Conservation (phyloP, 2,888 invertebrate genomes). For the Scaptomyza cyrtandrae region DNA sequence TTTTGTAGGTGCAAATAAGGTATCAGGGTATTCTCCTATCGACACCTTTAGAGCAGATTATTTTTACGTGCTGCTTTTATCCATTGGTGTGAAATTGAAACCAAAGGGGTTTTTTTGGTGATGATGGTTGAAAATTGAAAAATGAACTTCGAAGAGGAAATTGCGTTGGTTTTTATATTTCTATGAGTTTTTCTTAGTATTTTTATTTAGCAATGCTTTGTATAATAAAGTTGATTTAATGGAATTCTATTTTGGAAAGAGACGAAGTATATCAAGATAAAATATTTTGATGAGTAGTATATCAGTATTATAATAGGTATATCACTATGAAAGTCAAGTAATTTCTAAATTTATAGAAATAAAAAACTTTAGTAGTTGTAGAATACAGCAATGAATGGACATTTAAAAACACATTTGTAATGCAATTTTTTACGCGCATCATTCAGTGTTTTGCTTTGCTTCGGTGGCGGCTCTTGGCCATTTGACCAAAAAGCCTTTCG, state of each 20-base stretch:
- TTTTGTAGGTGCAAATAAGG: neutral
- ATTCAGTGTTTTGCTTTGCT: conserved; percentile 13
- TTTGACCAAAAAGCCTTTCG: conserved; percentile 35
- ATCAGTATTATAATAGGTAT: too few species aligned
- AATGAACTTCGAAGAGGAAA: conserved; percentile 5
- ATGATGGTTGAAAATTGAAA: conserved; percentile 32
- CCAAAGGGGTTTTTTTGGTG: neutral
- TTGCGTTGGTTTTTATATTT: conserved; percentile 6
- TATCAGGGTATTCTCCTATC: neutral
- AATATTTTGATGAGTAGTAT: too few species aligned
- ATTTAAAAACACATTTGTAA: neutral
- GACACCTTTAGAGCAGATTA: neutral
- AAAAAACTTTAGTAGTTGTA: neutral
- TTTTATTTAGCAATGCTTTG: too few species aligned
- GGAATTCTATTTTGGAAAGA: too few species aligned
- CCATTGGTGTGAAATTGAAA: conserved; percentile 1
- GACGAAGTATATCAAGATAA: too few species aligned
- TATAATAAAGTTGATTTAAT: too few species aligned
- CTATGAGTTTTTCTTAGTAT: neutral
- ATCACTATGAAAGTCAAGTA: neutral
- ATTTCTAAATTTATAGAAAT: neutral
- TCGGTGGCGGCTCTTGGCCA: conserved; percentile 32
- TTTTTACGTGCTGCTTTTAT: conserved; percentile 6
- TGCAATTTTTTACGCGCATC: neutral
- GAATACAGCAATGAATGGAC: conserved; percentile 14